Evolutionary conservation across 2,797 vertebrate species (phyloP).

Genomic region (Squalus acanthias): DNA sequence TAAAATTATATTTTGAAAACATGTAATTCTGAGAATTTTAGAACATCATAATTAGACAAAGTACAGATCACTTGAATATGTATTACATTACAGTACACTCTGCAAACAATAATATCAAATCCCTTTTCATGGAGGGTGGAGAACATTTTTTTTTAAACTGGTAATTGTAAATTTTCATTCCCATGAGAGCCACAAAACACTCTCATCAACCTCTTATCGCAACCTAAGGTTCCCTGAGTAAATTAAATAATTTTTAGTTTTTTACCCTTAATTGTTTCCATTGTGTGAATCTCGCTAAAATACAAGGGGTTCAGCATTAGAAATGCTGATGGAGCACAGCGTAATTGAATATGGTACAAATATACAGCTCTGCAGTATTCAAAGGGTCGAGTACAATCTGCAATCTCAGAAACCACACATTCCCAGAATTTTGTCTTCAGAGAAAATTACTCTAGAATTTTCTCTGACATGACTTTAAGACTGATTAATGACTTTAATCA

Average conservation of each 20-base stretch:
- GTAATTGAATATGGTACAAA: background rate
- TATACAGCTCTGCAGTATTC: background rate
- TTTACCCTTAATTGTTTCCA: background rate
- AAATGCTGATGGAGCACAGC: background rate
- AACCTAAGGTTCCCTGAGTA: background rate
- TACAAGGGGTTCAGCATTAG: background rate
- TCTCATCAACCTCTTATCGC: background rate
- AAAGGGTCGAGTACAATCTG: background rate
- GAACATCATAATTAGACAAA: background rate
- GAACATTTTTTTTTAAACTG: background rate
- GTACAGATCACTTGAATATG: background rate
- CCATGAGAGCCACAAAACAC: background rate
- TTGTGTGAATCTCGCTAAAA: background rate
- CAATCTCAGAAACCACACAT: background rate
- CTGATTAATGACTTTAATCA: slow-evolving; percentile 46
- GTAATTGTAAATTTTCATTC: background rate
- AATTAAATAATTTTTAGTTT: background rate
- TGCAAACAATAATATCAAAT: background rate
- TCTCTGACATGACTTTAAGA: slow-evolving; percentile 34
- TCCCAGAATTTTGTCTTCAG: background rate
- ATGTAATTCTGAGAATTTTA: background rate
- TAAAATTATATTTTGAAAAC: background rate
- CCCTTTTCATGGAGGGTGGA: background rate
- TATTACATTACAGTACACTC: background rate
- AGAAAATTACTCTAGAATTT: slow-evolving; percentile 5